phyloP scores from a whole-genome alignment of 2,888 invertebrate genomes.

The Microctonus hyperodae region DNA sequence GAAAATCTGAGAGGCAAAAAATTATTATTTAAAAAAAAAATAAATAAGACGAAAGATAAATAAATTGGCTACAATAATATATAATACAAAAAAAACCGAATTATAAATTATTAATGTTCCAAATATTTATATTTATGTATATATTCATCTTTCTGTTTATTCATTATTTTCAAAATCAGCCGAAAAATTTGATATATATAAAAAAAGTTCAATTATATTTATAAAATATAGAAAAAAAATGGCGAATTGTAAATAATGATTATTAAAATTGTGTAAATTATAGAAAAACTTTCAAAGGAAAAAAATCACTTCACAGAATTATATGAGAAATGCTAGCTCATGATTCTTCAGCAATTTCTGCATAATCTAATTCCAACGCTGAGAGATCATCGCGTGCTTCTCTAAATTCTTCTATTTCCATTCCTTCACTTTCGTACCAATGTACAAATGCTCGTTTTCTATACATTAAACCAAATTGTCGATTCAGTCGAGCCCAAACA shows the following conservation, averaged over 20 bases:
- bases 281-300: not conserved
- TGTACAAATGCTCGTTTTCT: constrained; percentile 71
- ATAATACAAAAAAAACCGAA: constrained; percentile 8
- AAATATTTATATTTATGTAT: too few species aligned
- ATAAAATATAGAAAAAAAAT: too few species aligned
- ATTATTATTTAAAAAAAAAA: constrained; percentile 7
- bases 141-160: too few species aligned
- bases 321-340: not conserved
- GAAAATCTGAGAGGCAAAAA: not conserved
- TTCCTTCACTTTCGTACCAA: constrained; percentile 65
- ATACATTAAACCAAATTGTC: constrained; percentile 71
- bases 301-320: constrained; percentile 28
- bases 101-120: too few species aligned
- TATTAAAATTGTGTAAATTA: too few species aligned
- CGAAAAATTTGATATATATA: too few species aligned
- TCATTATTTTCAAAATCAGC: too few species aligned
- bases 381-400: constrained; percentile 62
- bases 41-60: not conserved
- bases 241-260: constrained; percentile 16
- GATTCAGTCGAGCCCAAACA: constrained; percentile 69
- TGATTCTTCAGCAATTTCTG: constrained; percentile 52
- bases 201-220: too few species aligned
- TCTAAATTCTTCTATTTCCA: constrained; percentile 65
- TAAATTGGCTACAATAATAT: not conserved
- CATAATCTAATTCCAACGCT: constrained; percentile 62